These are phyloP conservation scores for Megalopta genalis DNA, from an alignment of 1,140 invertebrate species.

Conservation along the genomic window DNA sequence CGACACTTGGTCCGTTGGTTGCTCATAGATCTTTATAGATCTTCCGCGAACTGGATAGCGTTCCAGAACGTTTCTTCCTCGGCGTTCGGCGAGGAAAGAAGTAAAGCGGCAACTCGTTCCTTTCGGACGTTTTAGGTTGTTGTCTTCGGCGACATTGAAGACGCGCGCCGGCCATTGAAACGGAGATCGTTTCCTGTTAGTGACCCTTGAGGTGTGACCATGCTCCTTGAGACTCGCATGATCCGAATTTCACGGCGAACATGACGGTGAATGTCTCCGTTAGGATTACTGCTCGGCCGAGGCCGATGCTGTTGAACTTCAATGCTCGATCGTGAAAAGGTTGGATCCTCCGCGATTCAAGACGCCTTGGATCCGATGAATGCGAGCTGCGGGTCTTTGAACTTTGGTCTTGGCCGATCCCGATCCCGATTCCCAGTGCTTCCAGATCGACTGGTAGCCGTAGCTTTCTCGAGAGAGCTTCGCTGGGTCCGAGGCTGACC, in stretches of 20 bases:
- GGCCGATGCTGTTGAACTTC: slow-evolving; percentile 67
- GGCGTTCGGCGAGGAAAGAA: not conserved
- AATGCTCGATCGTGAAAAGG: slow-evolving; percentile 67
- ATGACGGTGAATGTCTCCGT: slow-evolving; percentile 71
- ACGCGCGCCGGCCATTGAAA: slow-evolving; percentile 38
- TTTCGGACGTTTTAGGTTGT: no score
- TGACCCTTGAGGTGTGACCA: slow-evolving; percentile 65
- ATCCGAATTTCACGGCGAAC: slow-evolving; percentile 62
- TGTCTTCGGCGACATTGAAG: slow-evolving; percentile 1
- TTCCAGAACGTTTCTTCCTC: not conserved
- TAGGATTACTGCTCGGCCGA: slow-evolving; percentile 64
- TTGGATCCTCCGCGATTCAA: slow-evolving; percentile 52
- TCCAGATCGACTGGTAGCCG: slow-evolving; percentile 19
- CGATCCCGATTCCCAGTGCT: slow-evolving; percentile 21
- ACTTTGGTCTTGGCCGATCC: slow-evolving; percentile 19
- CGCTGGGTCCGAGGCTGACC: not conserved
- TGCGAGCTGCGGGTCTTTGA: slow-evolving; percentile 49
- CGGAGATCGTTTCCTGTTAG: slow-evolving; percentile 68
- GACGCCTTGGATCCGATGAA: slow-evolving; percentile 43
- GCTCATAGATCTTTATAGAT: slow-evolving; percentile 14
- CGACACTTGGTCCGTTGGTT: not conserved
- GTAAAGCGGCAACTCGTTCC: not conserved
- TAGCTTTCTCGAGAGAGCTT: slow-evolving; percentile 20
- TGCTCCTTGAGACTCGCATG: slow-evolving; percentile 58
- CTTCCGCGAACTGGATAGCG: not conserved